phyloP scores from a whole-genome alignment of 2,113 vertebrate species.

The Pomatorhinus ruficollis region DNA sequence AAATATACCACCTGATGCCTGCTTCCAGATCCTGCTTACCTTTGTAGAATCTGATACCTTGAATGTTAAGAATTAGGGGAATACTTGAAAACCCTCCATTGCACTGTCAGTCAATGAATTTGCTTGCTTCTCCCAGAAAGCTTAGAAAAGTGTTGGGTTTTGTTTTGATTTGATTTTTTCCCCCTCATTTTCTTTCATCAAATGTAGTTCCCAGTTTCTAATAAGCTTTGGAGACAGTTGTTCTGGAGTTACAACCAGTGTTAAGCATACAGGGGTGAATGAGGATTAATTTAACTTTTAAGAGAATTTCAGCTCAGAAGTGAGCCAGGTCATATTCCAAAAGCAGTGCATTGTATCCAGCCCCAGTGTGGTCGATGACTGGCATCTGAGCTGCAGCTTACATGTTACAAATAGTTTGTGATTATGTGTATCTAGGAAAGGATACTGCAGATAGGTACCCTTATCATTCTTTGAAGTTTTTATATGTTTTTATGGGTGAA shows the following conservation, averaged over 20 bases:
- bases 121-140: background rate
- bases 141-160: background rate
- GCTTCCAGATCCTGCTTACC: background rate
- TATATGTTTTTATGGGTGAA: background rate
- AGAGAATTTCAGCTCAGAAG: background rate
- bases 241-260: background rate
- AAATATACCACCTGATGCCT: background rate
- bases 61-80: background rate
- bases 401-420: background rate
- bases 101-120: background rate
- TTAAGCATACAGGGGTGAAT: background rate
- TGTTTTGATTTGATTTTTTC: background rate
- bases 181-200: background rate
- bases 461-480: background rate
- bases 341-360: background rate
- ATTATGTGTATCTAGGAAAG: background rate
- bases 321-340: background rate
- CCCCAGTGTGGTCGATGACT: accelerated
- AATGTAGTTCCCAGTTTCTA: background rate
- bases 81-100: background rate
- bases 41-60: background rate
- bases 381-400: background rate
- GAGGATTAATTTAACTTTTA: background rate
- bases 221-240: background rate
- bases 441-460: background rate